Base-by-base conservation (phyloP, 2,797 vertebrate species). In the Cirrhinus mrigala region DNA sequence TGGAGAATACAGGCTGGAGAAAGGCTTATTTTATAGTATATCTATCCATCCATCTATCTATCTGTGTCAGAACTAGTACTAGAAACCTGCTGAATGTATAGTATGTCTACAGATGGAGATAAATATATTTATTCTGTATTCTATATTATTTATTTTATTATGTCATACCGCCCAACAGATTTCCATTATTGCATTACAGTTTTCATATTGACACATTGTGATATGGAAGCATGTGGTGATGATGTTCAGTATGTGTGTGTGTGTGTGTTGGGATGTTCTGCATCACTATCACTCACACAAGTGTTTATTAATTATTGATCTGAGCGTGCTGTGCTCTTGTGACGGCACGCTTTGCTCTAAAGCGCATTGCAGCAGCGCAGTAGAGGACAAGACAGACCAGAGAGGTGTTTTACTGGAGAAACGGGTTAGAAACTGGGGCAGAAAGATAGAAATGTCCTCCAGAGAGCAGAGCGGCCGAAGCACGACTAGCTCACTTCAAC, bases 291-390 rank as follows among this genome's bases (percentile, higher is more conserved):
- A 83, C 52, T 33, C 79, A 83, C 62, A 76, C 79, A 70, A 56
- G 69, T 76, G 58, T 87, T 69, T 86, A 85, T 87, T 89, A 85
- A 89, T 81, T 87, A 89, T 85, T 89, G 76, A 89, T 87, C 85
- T 76, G 68, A 58, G 66, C 27, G 27, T 52, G 68, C 33, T 48
- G n/a, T 62, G 68, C 64, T 69, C n/a, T 62, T 60, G 40, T 54
- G 27, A 46, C 16, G 74, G 48, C 50, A 75, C 16, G 11, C 70
- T 79, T 75, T 56, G 44, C 74, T 85, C 52, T 64, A 16, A 66
- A 78, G 24, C 40, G 18, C 50, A 16, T 18, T 70, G 74, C 80
- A 81, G 29, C 62, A 82, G 62, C 24, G 33, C 68, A 50, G 68
- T n/a, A 46, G 37, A 82, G 54, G 75, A 80, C 62, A 24, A 46